These are phyloP conservation scores for Chionomys nivalis DNA, from an alignment of 2,113 vertebrate species.

Conservation along the genomic window DNA sequence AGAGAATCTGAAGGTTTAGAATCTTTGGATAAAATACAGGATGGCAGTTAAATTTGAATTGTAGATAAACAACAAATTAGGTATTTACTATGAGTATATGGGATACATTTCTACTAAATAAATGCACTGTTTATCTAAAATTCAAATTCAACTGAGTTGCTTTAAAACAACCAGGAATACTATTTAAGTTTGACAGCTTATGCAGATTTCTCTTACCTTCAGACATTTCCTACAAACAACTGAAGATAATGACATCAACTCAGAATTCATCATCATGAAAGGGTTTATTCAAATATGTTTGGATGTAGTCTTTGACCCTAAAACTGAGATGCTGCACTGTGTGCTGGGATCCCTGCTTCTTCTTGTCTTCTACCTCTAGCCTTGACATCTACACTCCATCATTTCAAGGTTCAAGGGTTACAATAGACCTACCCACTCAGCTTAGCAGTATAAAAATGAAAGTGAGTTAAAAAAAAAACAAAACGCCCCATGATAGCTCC, in stretches of 20 bases:
- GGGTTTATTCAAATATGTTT: slow-evolving; percentile 38
- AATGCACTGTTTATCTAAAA: slow-evolving; percentile 23
- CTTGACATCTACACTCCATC: background rate
- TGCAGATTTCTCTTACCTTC: slow-evolving; percentile 55
- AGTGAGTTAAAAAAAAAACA: background rate
- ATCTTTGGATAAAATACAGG: slow-evolving; percentile 14
- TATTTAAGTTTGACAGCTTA: background rate
- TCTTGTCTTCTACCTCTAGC: background rate
- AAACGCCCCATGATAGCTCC: background rate
- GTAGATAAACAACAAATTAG: background rate
- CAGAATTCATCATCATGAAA: slow-evolving; percentile 3
- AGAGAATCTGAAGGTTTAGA: background rate
- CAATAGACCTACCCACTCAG: rapidly evolving
- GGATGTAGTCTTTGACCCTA: slow-evolving; percentile 27
- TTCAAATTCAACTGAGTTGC: background rate
- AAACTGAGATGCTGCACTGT: slow-evolving; percentile 42
- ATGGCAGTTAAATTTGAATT: slow-evolving; percentile 31
- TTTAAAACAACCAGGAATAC: background rate
- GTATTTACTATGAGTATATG: background rate
- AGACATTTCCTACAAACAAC: slow-evolving; percentile 43
- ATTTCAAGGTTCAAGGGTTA: background rate
- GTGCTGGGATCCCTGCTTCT: background rate
- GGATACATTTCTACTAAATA: background rate
- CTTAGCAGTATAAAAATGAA: background rate
- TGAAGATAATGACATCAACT: slow-evolving; percentile 13